Evolutionary conservation across 2,888 invertebrate genomes (phyloP).

Genomic region (Marasmarcha lunaedactyla): DNA sequence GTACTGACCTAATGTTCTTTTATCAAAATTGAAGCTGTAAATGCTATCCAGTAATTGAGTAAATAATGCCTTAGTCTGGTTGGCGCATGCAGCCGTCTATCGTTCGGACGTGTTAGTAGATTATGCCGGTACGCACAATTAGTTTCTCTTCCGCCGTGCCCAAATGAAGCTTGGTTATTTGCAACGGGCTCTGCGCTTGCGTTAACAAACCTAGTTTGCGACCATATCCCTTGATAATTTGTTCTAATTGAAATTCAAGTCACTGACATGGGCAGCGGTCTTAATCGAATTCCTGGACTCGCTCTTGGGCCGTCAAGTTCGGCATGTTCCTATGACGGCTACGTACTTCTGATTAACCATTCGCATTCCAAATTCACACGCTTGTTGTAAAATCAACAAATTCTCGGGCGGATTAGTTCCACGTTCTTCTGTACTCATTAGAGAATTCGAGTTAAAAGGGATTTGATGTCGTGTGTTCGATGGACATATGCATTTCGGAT

Average conservation of each 20-base stretch:
- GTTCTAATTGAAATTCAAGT: slow-evolving; percentile 78
- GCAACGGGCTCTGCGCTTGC: slow-evolving; percentile 27
- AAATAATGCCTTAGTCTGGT: too few relatives aligned
- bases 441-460: too few relatives aligned
- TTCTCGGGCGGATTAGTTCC: too few relatives aligned
- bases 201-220: slow-evolving; percentile 61
- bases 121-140: slow-evolving; percentile 8
- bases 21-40: too few relatives aligned
- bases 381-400: not conserved
- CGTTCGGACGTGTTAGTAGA: not conserved
- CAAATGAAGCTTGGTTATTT: slow-evolving; percentile 20
- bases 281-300: slow-evolving; percentile 65
- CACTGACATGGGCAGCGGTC: slow-evolving; percentile 71
- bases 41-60: too few relatives aligned
- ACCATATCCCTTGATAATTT: slow-evolving; percentile 68
- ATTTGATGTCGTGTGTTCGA: too few relatives aligned
- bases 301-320: slow-evolving; percentile 24
- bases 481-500: too few relatives aligned
- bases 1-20: too few relatives aligned
- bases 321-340: slow-evolving; percentile 10
- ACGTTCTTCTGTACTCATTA: too few relatives aligned
- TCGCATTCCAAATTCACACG: not conserved
- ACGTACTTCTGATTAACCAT: not conserved
- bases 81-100: not conserved
- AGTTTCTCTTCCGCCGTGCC: slow-evolving; percentile 10